Evolutionary conservation across 2,797 vertebrate genomes (phyloP).

Genomic region (Menidia menidia): DNA sequence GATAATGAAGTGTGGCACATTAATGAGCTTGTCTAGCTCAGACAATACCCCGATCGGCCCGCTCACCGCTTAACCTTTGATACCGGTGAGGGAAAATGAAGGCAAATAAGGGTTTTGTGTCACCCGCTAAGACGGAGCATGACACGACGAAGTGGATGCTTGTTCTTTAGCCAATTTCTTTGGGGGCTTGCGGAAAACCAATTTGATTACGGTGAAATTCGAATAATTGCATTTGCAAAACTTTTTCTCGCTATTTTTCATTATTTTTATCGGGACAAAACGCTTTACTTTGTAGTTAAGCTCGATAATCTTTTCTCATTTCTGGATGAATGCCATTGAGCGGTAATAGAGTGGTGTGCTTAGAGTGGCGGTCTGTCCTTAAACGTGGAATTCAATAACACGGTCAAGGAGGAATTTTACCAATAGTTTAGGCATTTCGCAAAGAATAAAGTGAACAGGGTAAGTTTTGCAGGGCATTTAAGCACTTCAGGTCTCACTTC

Average conservation of each 20-base stretch:
- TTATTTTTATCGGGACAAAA: too few relatives aligned
- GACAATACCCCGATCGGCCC: constrained; percentile 81
- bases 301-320: too few relatives aligned
- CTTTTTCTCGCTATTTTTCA: background rate
- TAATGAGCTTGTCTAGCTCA: constrained; percentile 84
- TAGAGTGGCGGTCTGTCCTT: too few relatives aligned
- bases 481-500: too few relatives aligned
- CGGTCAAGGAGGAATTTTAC: too few relatives aligned
- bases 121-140: constrained; percentile 43
- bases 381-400: too few relatives aligned
- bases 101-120: constrained; percentile 60
- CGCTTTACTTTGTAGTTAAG: too few relatives aligned
- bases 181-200: constrained; percentile 11
- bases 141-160: constrained; percentile 7
- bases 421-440: background rate
- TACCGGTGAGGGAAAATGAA: constrained; percentile 57
- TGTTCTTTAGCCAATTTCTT: constrained; percentile 4
- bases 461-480: too few relatives aligned
- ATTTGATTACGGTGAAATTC: constrained; percentile 6
- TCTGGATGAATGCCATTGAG: too few relatives aligned
- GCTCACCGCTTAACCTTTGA: constrained; percentile 78
- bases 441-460: too few relatives aligned
- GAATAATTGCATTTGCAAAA: background rate
- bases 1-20: constrained; percentile 87
- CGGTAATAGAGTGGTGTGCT: too few relatives aligned